Conservation (phyloP, 2,888 invertebrate genomes). For the Napeogenes sylphis region DNA sequence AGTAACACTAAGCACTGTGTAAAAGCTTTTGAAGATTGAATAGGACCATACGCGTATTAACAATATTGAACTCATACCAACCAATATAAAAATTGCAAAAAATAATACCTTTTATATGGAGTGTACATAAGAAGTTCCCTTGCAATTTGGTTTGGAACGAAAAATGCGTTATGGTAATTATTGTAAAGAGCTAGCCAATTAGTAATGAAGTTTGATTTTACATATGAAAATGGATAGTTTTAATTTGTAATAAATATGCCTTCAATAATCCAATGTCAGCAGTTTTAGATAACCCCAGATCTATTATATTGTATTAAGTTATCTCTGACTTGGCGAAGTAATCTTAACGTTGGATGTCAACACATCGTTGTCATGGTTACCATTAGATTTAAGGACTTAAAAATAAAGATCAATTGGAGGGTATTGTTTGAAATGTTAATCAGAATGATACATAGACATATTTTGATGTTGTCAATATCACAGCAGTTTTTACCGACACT, state of each 20-base stretch:
- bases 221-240: constrained; percentile 21
- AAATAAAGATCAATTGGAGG: constrained; percentile 54
- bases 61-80: neutral
- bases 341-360: constrained; percentile 19
- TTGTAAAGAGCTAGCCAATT: constrained; percentile 17
- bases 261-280: constrained; percentile 18
- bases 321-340: constrained; percentile 26
- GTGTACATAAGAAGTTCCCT: no score
- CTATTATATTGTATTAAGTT: constrained; percentile 21
- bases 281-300: constrained; percentile 20
- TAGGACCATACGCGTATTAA: constrained; percentile 14
- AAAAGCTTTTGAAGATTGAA: constrained; percentile 12
- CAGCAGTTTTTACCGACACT: constrained; percentile 66
- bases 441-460: constrained; percentile 43
- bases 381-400: constrained; percentile 69
- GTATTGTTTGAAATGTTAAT: constrained; percentile 53
- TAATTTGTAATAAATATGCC: constrained; percentile 11
- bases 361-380: constrained; percentile 57
- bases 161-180: constrained; percentile 15
- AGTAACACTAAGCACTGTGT: constrained; percentile 23
- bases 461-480: constrained; percentile 69
- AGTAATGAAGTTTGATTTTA: constrained; percentile 19
- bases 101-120: no score
- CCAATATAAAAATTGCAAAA: no score
- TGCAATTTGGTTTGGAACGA: no score